phyloP scores from a whole-genome alignment of 2,113 vertebrate species.

The Cnemophilus loriae region DNA sequence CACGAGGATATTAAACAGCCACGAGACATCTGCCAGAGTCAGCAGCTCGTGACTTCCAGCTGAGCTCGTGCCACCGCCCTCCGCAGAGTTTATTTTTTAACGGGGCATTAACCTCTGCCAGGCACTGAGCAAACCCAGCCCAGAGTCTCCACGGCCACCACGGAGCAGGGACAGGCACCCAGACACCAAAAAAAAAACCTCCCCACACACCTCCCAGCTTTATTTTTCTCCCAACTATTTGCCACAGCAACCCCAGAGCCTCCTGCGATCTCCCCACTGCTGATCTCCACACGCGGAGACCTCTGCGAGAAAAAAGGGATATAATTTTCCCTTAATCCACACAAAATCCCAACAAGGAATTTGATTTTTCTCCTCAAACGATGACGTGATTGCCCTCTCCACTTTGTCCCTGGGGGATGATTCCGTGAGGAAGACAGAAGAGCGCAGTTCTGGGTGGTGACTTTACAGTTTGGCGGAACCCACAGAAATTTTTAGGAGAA shows the following conservation, averaged over 20 bases:
- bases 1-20: background rate
- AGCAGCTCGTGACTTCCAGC: background rate
- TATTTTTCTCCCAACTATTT: background rate
- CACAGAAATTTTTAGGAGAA: background rate
- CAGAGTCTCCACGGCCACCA: background rate
- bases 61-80: background rate
- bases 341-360: background rate
- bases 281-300: fast-evolving
- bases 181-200: background rate
- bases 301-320: background rate
- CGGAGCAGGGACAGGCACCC: background rate
- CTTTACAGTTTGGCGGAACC: background rate
- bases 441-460: background rate
- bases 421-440: background rate
- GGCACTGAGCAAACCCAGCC: background rate
- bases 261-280: background rate
- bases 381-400: background rate
- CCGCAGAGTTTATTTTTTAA: background rate
- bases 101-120: background rate
- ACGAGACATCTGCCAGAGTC: background rate
- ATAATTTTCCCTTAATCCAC: background rate
- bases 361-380: background rate
- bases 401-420: background rate
- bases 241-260: background rate
- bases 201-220: background rate